phyloP scores from a whole-genome alignment of 1,140 invertebrate species.

The Teleogryllus occipitalis region DNA sequence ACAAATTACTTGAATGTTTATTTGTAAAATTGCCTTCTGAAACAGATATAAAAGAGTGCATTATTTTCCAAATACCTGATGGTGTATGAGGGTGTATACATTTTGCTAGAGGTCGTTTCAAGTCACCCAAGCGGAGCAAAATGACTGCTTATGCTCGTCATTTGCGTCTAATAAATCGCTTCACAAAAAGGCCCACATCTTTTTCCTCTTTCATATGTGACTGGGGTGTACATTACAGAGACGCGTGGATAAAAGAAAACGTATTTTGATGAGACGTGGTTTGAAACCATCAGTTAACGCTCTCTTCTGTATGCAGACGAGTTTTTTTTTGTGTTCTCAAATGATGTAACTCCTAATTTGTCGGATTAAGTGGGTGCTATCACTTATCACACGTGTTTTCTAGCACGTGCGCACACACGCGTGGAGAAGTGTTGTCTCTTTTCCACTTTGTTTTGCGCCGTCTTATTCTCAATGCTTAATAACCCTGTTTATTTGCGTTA shows the following conservation, averaged over 20 bases:
- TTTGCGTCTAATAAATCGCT: too few relatives aligned
- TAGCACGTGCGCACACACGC: neutral
- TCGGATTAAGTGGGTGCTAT: neutral
- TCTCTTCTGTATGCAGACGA: neutral
- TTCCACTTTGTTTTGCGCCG: neutral
- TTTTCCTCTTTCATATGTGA: neutral
- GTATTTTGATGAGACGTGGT: constrained; percentile 1
- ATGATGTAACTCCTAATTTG: neutral
- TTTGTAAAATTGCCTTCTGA: too few relatives aligned
- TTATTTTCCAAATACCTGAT: too few relatives aligned
- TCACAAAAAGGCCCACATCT: neutral
- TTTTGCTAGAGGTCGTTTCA: too few relatives aligned
- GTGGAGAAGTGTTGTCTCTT: neutral
- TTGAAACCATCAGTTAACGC: neutral
- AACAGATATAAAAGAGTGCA: too few relatives aligned
- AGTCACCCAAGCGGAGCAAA: too few relatives aligned
- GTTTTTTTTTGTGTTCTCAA: neutral
- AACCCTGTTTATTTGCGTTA: too few relatives aligned
- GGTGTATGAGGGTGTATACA: too few relatives aligned
- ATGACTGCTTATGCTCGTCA: too few relatives aligned
- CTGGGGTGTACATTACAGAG: neutral
- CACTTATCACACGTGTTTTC: neutral
- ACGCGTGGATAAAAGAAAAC: neutral
- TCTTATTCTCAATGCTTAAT: neutral
- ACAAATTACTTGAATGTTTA: too few relatives aligned